Evolutionary conservation across 1,140 invertebrate species (phyloP).

Genomic region (Calliopsis andreniformis): DNA sequence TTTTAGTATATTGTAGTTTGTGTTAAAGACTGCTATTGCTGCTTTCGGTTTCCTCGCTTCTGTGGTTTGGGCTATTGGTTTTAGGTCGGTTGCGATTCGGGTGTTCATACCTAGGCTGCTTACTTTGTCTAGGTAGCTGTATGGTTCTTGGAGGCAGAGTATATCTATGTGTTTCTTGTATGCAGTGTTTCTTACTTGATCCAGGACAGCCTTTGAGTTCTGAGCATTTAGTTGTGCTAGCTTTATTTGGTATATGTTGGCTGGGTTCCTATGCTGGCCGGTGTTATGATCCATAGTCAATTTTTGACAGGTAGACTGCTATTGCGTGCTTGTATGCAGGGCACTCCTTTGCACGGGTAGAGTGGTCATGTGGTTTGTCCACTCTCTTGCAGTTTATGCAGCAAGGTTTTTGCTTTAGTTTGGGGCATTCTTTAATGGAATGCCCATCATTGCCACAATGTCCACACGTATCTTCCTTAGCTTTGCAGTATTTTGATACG

Average conservation of each 20-base stretch:
- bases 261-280: no score
- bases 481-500: not conserved
- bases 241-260: not conserved
- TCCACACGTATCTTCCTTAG: not conserved
- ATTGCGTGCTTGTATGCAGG: not conserved
- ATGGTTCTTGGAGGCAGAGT: not conserved
- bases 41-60: not conserved
- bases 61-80: not conserved
- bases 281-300: not conserved
- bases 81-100: no score
- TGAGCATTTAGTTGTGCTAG: not conserved
- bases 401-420: not conserved
- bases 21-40: not conserved
- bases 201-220: no score
- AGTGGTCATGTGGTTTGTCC: not conserved
- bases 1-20: not conserved
- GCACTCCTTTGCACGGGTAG: not conserved
- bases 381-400: constrained; percentile 13
- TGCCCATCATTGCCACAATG: not conserved
- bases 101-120: not conserved
- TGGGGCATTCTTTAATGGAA: not conserved
- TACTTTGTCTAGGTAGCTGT: no score
- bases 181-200: not conserved
- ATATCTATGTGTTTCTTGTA: not conserved
- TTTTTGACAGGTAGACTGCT: not conserved